These are phyloP conservation scores for Hafferia zeledoni DNA, from an alignment of 2,797 vertebrate genomes.

Conservation along the genomic window DNA sequence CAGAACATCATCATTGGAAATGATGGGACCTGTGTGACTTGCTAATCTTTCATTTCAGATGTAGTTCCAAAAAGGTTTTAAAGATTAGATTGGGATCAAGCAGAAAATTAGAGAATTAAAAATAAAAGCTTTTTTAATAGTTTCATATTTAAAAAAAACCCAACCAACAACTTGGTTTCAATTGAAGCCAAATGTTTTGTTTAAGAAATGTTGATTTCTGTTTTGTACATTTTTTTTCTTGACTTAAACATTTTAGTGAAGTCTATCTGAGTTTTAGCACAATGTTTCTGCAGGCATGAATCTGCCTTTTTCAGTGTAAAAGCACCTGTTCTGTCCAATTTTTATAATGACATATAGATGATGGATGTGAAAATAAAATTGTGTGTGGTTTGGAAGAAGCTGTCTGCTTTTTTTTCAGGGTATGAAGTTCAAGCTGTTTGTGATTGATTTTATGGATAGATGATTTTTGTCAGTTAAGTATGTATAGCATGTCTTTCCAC, in stretches of 20 bases:
- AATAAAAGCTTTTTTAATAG: neutral
- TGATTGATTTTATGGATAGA: neutral
- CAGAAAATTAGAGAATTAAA: neutral
- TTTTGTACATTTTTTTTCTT: neutral
- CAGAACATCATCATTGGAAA: neutral
- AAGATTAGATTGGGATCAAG: neutral
- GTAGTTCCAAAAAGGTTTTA: neutral
- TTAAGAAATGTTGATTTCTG: neutral
- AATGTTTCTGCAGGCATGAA: neutral
- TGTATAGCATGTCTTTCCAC: neutral
- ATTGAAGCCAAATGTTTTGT: neutral
- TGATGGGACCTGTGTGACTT: neutral
- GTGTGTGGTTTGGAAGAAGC: neutral
- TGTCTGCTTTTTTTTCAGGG: neutral
- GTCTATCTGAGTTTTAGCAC: neutral
- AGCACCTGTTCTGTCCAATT: neutral
- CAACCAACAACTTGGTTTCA: neutral
- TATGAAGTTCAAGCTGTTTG: neutral
- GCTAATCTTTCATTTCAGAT: neutral
- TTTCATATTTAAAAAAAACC: neutral
- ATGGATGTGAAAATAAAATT: neutral
- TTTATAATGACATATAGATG: neutral
- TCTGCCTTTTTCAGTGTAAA: neutral
- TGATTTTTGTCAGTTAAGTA: neutral
- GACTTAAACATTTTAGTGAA: neutral